Base-by-base conservation (phyloP, 2,888 invertebrate genomes). In the Stegana nigrithorax region DNA sequence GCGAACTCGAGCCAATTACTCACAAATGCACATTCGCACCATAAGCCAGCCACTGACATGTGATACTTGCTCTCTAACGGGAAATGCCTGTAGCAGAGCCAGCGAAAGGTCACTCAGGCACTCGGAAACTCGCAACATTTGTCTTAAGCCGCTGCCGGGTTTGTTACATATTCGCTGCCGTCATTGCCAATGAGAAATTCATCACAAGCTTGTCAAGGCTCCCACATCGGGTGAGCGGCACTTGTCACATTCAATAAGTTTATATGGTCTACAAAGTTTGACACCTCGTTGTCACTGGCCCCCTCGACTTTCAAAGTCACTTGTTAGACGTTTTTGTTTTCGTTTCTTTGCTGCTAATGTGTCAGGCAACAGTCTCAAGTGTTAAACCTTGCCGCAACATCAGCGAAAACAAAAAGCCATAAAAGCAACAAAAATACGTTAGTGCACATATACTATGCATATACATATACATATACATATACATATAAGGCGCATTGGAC, bases 331-430 rank as follows among this genome's bases (percentile, higher is more conserved):
- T n/a, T n/a, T 39, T 36, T 29, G 29, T 29, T 7, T 29, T 8
- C 10, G 4, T 36, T 36, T 36, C 14, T 10, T 3, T 10, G 4
- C 10, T 39, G 14, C 39, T 55, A 55, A 51, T 51, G 51, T 14
- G 44, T 19, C 17, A n/a, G 19, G 6, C 51, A 29, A 51, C 27
- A 55, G 53, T 55, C 53, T 55, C 53, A 55, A 55, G 53, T 55
- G 36, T 29, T 32, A 55, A 55, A 55, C 53, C 36, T 55, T 32
- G 25, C 39, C 17, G 50, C 50, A 26, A 50, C 42, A 42, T n/a
- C 17, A 36, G 21, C 21, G 21, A 19, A 55, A 55, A 12, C 8
- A 32, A 29, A n/a, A 55, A 8, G 4, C 29, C 29, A 53, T 1
- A 4, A 19, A 44, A 44, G 19, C 8, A 4, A 44, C 8, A 44